Evolutionary conservation across 1,140 invertebrate species (phyloP), one percentile per base, ranked within the genome.

Genomic region (Caenorhabditis latens): DNA sequence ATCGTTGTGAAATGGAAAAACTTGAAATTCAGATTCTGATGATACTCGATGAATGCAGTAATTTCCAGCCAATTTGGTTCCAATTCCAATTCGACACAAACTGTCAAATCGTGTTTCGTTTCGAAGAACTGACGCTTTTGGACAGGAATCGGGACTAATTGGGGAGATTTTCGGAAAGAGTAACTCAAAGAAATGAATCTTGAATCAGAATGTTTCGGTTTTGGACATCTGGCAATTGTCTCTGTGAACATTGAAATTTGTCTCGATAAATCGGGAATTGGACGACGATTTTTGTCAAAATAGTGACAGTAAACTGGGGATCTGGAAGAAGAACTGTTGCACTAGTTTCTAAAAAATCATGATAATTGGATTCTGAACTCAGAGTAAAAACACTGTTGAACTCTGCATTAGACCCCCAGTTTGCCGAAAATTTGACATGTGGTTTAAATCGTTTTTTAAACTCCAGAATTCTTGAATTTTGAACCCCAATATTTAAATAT

Each of bases 1-100:
- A 79, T 9, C n/a, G 46, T 50, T 24, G 71, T 79, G 14, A 79
- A 79, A 50, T 79, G 46, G 71, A 79, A 79, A 53, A 79, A 79
- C 11, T 5, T 7, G 24, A 79, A 53, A 79, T 50, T 50, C 3
- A 79, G n/a, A 16, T 50, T 79, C 46, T n/a, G n/a, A 53, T 79
- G 71, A 79, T 50, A 79, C n/a, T 79, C 71, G 8, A 79, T 79
- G 50, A 79, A 79, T 19, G 46, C 11, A 8, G 46, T 24, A 46
- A 79, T 50, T 21, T 79, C 43, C 71, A 79, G 11, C 71, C 71
- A 79, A 50, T 79, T 79, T 46, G 71, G 71, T 24, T 50, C 2
- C 1, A 24, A 4, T 24, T 79, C 46, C 5, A 79, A n/a, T 14
- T 79, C 71, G 21, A 79, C 46, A 50, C 71, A 79, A 53, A 79